phyloP scores from a whole-genome alignment of 2,113 vertebrate species.

The Jacana jacana region DNA sequence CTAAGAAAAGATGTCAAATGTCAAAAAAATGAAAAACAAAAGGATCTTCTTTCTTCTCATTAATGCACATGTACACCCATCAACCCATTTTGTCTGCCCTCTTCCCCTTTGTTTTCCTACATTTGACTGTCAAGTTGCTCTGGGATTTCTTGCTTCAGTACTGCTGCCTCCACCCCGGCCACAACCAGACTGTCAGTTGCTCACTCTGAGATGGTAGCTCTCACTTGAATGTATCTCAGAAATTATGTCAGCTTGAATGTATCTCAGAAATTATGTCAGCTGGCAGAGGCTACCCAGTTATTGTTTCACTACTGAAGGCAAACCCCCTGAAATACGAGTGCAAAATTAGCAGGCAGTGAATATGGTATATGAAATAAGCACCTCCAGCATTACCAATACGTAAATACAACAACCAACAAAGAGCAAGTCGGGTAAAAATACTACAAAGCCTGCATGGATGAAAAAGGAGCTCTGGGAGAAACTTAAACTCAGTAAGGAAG shows the following conservation, averaged over 20 bases:
- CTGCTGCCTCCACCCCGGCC: neutral
- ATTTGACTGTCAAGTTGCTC: neutral
- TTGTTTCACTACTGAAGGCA: neutral
- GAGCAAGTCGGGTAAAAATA: neutral
- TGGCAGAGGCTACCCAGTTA: neutral
- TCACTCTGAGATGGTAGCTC: neutral
- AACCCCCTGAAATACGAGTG: fast-evolving
- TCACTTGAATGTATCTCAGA: neutral
- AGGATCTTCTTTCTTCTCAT: neutral
- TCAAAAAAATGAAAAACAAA: neutral
- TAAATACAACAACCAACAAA: neutral
- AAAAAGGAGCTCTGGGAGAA: neutral
- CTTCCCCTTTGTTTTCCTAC: neutral
- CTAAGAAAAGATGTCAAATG: too few species aligned
- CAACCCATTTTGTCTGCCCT: neutral
- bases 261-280: neutral
- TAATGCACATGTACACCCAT: neutral
- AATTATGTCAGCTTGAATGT: neutral
- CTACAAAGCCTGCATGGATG: neutral
- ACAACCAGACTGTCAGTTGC: neutral
- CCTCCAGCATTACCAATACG: neutral
- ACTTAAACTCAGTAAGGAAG: neutral
- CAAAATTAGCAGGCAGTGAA: neutral
- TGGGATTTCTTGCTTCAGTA: neutral
- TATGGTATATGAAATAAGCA: neutral